phyloP scores from a whole-genome alignment of 2,888 invertebrate genomes.

The Patella caerulea region DNA sequence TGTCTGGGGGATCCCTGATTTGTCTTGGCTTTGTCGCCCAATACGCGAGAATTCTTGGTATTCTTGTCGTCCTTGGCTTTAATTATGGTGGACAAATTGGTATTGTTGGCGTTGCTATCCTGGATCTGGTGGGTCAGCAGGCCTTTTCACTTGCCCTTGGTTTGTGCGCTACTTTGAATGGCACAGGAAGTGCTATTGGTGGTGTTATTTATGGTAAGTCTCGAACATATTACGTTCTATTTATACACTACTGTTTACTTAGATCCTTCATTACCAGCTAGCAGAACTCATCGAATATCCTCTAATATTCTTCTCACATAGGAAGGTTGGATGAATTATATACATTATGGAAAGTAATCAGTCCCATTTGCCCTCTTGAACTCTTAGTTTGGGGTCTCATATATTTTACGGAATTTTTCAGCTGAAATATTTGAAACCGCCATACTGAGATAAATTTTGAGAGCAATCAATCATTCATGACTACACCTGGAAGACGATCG shows the following conservation, averaged over 20 bases:
- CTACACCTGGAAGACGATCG: too few relatives aligned
- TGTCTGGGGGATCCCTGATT: not conserved
- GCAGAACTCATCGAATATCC: not conserved
- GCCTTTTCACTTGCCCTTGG: not conserved
- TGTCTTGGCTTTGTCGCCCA: not conserved
- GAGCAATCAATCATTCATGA: too few relatives aligned
- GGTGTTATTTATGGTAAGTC: slow-evolving; percentile 5
- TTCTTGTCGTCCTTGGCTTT: not conserved
- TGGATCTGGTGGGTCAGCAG: not conserved
- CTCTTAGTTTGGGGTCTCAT: too few relatives aligned
- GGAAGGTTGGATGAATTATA: too few relatives aligned
- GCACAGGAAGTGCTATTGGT: not conserved
- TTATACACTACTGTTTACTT: not conserved
- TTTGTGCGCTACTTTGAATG: not conserved
- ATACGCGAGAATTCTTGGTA: not conserved
- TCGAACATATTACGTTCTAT: not conserved
- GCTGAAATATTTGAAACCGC: too few relatives aligned
- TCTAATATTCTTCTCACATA: not conserved
- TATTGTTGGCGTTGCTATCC: not conserved
- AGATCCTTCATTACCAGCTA: not conserved
- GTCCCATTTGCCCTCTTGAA: too few relatives aligned
- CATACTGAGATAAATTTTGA: too few relatives aligned
- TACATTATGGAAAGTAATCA: too few relatives aligned
- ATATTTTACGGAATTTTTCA: too few relatives aligned
- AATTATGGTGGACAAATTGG: not conserved